These are phyloP conservation scores for Drosophila stalkeri DNA, from an alignment of 2,888 invertebrate genomes.

Conservation along the genomic window DNA sequence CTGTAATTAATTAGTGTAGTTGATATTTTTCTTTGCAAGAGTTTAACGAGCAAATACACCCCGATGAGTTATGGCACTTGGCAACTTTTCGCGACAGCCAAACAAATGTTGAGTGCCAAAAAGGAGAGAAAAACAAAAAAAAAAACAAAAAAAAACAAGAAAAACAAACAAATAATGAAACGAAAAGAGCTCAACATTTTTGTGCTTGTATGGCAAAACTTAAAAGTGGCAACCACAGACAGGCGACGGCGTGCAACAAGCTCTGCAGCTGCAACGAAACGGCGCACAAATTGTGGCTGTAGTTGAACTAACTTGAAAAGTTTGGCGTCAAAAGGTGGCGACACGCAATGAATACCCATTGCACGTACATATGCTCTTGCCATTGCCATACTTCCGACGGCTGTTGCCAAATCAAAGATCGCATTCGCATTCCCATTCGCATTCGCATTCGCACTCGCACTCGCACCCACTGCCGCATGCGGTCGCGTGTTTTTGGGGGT, in stretches of 20 bases:
- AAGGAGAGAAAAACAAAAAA: neutral
- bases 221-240: constrained; percentile 24
- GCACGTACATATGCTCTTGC: constrained; percentile 38
- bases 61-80: constrained; percentile 16
- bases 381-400: constrained; percentile 10
- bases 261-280: constrained; percentile 9
- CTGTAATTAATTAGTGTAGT: constrained; percentile 17
- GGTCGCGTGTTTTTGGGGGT: constrained; percentile 36
- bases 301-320: constrained; percentile 16
- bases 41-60: constrained; percentile 8
- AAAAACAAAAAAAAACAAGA: neutral
- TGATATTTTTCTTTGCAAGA: constrained; percentile 2
- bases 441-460: too few species aligned
- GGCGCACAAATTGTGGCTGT: constrained; percentile 8
- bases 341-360: constrained; percentile 21
- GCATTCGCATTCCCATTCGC: neutral
- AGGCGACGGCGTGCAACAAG: constrained; percentile 8
- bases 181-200: neutral
- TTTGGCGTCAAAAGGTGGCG: constrained; percentile 8
- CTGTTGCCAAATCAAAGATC: constrained; percentile 44
- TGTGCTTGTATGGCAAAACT: constrained; percentile 4
- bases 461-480: neutral
- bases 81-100: constrained; percentile 11
- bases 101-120: constrained; percentile 7
- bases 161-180: neutral